Percentiles rank a stretch among this genome's conserved stretches.
Conservation (phyloP, 2,888 invertebrate species). For the Blastobasis lacticolella region DNA sequence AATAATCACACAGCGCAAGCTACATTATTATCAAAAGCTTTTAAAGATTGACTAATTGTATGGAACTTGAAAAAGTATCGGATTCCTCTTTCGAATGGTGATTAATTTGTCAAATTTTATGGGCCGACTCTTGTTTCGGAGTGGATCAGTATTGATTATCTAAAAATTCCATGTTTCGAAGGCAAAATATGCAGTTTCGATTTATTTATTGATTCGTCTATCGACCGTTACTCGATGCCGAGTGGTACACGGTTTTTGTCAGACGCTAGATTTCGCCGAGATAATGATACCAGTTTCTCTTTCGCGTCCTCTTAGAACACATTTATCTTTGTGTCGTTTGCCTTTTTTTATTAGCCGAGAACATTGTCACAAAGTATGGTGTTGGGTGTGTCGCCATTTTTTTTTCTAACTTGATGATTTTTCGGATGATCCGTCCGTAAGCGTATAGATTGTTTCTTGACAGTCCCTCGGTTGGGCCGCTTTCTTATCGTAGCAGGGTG, state of each 20-base stretch:
- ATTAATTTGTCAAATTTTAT: constrained; percentile 37
- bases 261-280: background rate
- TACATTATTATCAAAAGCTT: constrained; percentile 15
- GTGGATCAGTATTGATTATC: constrained; percentile 30
- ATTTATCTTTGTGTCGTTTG: too few relatives aligned
- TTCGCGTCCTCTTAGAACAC: too few relatives aligned
- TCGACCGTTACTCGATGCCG: background rate
- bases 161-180: constrained; percentile 19
- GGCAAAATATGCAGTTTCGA: constrained; percentile 13
- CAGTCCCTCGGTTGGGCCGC: constrained; percentile 48
- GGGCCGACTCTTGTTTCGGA: constrained; percentile 23
- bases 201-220: constrained; percentile 9
- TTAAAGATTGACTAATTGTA: constrained; percentile 30
- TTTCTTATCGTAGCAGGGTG: constrained; percentile 60
- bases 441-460: constrained; percentile 51
- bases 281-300: too few relatives aligned
- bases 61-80: constrained; percentile 21
- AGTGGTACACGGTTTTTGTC: too few relatives aligned
- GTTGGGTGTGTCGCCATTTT: background rate
- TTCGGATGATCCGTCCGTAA: constrained; percentile 22
- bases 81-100: constrained; percentile 24
- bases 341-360: too few relatives aligned
- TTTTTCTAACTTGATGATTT: constrained; percentile 10
- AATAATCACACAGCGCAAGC: too few relatives aligned
- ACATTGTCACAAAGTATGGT: too few relatives aligned